Evolutionary conservation across 1,140 invertebrate species (phyloP).

Genomic region (Hydropsyche tenuis): DNA sequence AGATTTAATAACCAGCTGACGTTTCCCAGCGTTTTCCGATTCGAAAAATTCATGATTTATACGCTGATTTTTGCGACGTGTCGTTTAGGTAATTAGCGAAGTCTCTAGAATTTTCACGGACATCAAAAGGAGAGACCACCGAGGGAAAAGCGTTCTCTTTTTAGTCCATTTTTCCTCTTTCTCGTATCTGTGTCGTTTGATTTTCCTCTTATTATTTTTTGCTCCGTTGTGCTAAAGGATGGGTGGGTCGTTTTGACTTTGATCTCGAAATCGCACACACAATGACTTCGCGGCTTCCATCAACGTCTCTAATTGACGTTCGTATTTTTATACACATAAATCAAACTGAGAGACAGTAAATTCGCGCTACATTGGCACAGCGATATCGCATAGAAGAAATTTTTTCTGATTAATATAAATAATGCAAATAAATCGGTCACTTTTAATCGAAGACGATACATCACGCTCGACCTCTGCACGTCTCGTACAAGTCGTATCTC

Average conservation of each 20-base stretch:
- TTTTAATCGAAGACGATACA: background rate
- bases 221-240: background rate
- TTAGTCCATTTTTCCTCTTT: slow-evolving; percentile 4
- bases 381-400: background rate
- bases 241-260: background rate
- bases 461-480: background rate
- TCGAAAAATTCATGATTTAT: background rate
- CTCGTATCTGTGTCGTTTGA: background rate
- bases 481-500: background rate
- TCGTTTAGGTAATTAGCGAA: slow-evolving; percentile 30
- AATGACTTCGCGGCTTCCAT: slow-evolving; percentile 25
- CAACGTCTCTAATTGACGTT: slow-evolving; percentile 24
- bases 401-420: background rate
- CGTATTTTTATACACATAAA: slow-evolving; percentile 16
- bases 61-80: background rate
- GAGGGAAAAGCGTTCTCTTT: background rate
- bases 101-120: background rate
- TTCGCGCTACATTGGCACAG: background rate
- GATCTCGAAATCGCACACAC: slow-evolving; percentile 19
- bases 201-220: slow-evolving; percentile 6
- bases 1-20: background rate
- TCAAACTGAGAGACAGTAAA: background rate
- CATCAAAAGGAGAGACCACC: slow-evolving; percentile 5
- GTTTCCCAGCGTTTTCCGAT: too few species aligned
- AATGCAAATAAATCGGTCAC: slow-evolving; percentile 6